Percentiles rank a stretch among this genome's conserved stretches.
Conservation (phyloP, 2,888 invertebrate genomes). For the Lasioglossum villosulum region DNA sequence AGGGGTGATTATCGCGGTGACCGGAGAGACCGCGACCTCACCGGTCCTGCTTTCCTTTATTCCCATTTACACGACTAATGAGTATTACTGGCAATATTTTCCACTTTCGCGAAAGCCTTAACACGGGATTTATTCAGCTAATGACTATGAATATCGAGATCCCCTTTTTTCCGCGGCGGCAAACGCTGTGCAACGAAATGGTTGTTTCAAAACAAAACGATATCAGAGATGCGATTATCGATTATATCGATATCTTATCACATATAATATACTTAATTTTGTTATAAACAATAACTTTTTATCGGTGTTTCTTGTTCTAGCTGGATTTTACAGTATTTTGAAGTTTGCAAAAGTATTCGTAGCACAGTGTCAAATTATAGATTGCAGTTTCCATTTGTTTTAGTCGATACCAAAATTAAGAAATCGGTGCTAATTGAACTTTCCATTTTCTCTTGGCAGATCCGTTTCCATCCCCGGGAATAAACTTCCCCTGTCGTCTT, state of each 20-base stretch:
- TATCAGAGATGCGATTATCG: background rate
- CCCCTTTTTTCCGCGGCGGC: background rate
- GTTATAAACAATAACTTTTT: too few species aligned
- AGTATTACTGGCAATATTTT: slow-evolving; percentile 13
- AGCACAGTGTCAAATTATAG: too few species aligned
- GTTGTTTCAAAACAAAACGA: background rate
- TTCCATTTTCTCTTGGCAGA: background rate
- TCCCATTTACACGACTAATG: slow-evolving; percentile 10
- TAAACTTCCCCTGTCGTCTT: background rate
- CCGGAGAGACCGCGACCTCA: background rate
- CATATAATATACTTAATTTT: background rate
- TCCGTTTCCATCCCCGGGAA: background rate
- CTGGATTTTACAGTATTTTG: background rate
- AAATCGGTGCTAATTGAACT: too few species aligned
- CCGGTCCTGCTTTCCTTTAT: slow-evolving; percentile 9
- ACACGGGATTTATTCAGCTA: background rate
- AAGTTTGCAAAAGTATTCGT: background rate
- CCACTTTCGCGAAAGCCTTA: background rate
- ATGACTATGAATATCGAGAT: slow-evolving; percentile 1
- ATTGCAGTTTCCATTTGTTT: background rate
- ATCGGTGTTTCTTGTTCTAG: too few species aligned
- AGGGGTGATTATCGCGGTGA: slow-evolving; percentile 44
- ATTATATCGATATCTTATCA: slow-evolving; percentile 5
- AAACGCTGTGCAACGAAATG: background rate
- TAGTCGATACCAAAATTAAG: background rate